Evolutionary conservation across 2,113 vertebrate species (phyloP), one percentile per base, ranked within the genome.

Genomic region (Calidris pygmaea): DNA sequence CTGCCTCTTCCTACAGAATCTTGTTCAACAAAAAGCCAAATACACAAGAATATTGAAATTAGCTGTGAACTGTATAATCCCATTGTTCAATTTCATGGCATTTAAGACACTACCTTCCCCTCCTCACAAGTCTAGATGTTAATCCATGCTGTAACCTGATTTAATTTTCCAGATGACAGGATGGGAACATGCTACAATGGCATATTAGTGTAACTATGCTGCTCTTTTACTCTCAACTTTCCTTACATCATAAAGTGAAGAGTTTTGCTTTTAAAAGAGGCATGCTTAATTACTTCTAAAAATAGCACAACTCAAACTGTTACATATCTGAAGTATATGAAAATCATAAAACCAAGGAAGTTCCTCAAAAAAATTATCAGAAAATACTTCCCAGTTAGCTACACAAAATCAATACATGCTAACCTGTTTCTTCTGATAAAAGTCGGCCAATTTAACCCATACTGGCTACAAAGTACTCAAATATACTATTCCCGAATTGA

Each of bases 11-110:
- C 55, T 89, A 93, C 59, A 89, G 78, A 96, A 95, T 65, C 89
- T 72, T 78, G 59, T 55, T 58, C 75, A 90, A 84, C 91, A 97
- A 97, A 96, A 95, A 97, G 84, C 96, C 95, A 98, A 96, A 96
- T 94, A 90, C 63, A 95, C 95, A 60, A 91, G 66, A 95, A 96
- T 90, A 98, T 96, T 93, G 95, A 98, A 97, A 97, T 98, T 97
- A 97, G 96, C 96, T 96, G 96, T 95, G 97, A 97, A 98, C 59
- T 87, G 94, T 80, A 90, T 98, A 98, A 98, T 98, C 98, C 98
- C 96, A 98, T 98, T 99, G 97, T 98, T 98, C 93, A 97, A 98
- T 98, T 99, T 98, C 98, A 99, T 98, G 98, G 98, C 96, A 96
- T 98, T 99, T 98, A 98, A 98, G 94, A 96, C 93, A 97, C 68